A percentile compares a stretch with the other conserved stretches of the same genome.
phyloP scores from a whole-genome alignment of 53 echinoderm and acorn worm species.

The Holothuria scabra region DNA sequence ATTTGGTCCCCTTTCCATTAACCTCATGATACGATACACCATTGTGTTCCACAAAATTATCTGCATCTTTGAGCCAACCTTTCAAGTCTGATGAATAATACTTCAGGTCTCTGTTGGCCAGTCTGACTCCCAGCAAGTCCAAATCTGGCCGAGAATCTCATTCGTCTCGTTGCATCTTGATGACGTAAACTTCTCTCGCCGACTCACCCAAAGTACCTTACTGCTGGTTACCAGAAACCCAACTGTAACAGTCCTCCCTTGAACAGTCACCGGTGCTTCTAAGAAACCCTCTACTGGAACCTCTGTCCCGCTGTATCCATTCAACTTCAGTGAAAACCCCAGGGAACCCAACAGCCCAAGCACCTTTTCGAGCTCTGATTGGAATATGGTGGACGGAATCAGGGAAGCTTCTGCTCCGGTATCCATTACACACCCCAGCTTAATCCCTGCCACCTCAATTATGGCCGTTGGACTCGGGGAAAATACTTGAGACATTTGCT shows the following conservation, averaged over 20 bases:
- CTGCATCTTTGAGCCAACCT: slow-evolving; percentile 45
- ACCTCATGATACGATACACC: slow-evolving; percentile 50
- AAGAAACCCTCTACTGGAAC: slow-evolving; percentile 50
- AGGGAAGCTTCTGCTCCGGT: slow-evolving; percentile 57
- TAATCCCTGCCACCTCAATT: slow-evolving; percentile 39
- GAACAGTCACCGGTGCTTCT: slow-evolving; percentile 13
- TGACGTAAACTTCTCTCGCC: neutral
- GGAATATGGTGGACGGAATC: slow-evolving; percentile 40
- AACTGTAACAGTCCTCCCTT: slow-evolving; percentile 25
- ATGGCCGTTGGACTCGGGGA: slow-evolving; percentile 46
- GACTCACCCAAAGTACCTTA: neutral
- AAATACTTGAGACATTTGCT: neutral
- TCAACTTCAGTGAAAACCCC: slow-evolving; percentile 18
- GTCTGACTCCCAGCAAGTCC: slow-evolving; percentile 17
- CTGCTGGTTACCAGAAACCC: slow-evolving; percentile 43
- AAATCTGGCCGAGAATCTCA: slow-evolving; percentile 21
- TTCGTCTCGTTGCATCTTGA: slow-evolving; percentile 61
- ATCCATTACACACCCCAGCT: slow-evolving; percentile 41
- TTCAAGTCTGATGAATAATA: neutral
- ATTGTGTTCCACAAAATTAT: slow-evolving; percentile 20
- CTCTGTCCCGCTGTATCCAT: slow-evolving; percentile 46
- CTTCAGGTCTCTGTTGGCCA: slow-evolving; percentile 47
- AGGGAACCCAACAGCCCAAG: slow-evolving; percentile 6
- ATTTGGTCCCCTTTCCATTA: neutral
- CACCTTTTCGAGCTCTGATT: neutral